These are phyloP conservation scores for Ypsolopha scabrella DNA, from an alignment of 2,888 invertebrate species.

Conservation along the genomic window DNA sequence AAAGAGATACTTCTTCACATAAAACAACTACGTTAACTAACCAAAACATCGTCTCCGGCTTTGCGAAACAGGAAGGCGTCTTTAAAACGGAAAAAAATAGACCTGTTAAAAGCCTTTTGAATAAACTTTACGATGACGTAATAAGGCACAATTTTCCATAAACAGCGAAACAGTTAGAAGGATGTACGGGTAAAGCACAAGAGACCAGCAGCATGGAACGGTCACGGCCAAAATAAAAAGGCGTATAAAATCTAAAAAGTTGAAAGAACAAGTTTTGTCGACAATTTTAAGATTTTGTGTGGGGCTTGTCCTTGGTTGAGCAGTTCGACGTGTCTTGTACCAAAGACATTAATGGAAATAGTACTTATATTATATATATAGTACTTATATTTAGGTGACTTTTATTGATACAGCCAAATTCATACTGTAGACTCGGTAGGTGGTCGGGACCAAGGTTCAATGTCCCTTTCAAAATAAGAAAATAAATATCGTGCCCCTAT, in stretches of 20 bases:
- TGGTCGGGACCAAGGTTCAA: background rate
- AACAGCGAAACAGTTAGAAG: background rate
- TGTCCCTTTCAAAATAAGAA: too few relatives aligned
- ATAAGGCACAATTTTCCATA: too few relatives aligned
- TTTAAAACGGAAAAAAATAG: too few relatives aligned
- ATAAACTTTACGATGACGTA: too few relatives aligned
- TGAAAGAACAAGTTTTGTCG: background rate
- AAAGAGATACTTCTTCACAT: too few relatives aligned
- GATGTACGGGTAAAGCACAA: conserved; percentile 3
- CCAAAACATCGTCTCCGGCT: too few relatives aligned
- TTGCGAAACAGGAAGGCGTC: too few relatives aligned
- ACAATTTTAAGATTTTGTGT: background rate
- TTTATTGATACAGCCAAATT: background rate
- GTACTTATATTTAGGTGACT: background rate
- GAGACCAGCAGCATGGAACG: conserved; percentile 2
- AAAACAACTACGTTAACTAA: too few relatives aligned
- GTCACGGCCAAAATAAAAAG: conserved; percentile 4
- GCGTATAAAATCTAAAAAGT: background rate
- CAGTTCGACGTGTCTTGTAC: background rate
- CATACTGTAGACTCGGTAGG: background rate
- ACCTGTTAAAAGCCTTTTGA: too few relatives aligned
- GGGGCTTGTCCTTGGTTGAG: background rate
- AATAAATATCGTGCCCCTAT: too few relatives aligned
- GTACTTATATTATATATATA: too few relatives aligned
- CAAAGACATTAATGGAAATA: too few relatives aligned